Base-by-base conservation (phyloP, 2,888 invertebrate species). In the Tanytarsus gracilentus region DNA sequence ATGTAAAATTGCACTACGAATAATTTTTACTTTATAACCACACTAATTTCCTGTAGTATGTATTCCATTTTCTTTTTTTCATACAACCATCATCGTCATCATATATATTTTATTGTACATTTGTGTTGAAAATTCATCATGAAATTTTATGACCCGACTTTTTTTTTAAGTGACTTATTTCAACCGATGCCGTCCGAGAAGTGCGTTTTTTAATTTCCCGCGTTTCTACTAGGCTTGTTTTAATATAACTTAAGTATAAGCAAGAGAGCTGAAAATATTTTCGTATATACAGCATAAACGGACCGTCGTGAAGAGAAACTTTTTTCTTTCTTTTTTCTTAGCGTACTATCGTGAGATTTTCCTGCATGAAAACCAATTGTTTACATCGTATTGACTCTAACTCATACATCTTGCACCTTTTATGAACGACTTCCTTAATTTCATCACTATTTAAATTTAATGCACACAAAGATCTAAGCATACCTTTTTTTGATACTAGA, bases 51-150 rank as follows among this genome's bases (percentile, higher is more conserved):
- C 44, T 39, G 25, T 58, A 48, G 58, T 58, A n/a, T n/a, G n/a
- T n/a, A 40, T 58, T 58, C 58, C 58, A 58, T 58, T 58, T 39
- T 58, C 40, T 23, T 58, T 58, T 55, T 58, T 58, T 58, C 48
- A 58, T 48, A 44, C 29, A 58, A 23, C 40, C 40, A 58, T 36
- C 39, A 51, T 55, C 4, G 44, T 30, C 58, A 58, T 58, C 53
- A 53, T 53, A 53, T 51, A 51, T 58, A 29, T 58, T 44, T n/a
- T 44, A 44, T 44, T 40, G 48, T 58, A 48, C 26, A 48, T 58
- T 58, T 14, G 58, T 58, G 58, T 58, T 58, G 48, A 56, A 44
- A 58, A 58, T 55, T 40, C 55, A 55, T 58, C 58, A 58, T 58
- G 58, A 58, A 58, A 58, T 58, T 56, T 58, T 58, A 58, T 48